Percentiles rank a stretch among this genome's conserved stretches.
phyloP scores from a whole-genome alignment of 1,140 invertebrate species.

The Chrysoperla carnea region DNA sequence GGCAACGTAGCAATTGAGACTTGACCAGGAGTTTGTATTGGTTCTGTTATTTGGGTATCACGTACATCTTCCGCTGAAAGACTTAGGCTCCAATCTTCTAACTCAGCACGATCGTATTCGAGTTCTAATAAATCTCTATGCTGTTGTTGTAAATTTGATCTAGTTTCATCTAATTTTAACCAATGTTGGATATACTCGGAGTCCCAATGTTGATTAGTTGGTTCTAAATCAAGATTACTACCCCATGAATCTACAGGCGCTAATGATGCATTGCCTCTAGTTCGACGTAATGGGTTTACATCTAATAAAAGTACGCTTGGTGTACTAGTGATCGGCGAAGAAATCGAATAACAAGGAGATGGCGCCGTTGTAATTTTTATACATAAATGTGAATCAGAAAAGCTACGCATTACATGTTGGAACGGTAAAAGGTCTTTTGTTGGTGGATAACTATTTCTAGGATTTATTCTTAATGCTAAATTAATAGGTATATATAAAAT shows the following conservation, averaged over 20 bases:
- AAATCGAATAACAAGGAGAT: constrained; percentile 28
- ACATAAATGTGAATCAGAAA: constrained; percentile 52
- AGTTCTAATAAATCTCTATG: constrained; percentile 46
- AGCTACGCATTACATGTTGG: constrained; percentile 51
- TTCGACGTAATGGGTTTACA: constrained; percentile 26
- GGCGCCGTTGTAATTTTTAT: constrained; percentile 40
- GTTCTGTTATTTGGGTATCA: constrained; percentile 17
- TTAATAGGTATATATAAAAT: constrained; percentile 50
- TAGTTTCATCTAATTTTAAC: constrained; percentile 48
- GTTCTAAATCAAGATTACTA: constrained; percentile 13
- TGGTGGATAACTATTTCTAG: constrained; percentile 51
- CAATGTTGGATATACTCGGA: constrained; percentile 58
- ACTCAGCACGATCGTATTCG: constrained; percentile 53
- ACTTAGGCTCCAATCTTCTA: constrained; percentile 63
- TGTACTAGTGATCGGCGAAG: constrained; percentile 31
- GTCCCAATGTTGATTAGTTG: constrained; percentile 45
- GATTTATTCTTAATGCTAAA: constrained; percentile 39
- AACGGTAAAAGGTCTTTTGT: constrained; percentile 44
- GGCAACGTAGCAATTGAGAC: constrained; percentile 42
- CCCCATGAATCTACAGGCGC: constrained; percentile 1
- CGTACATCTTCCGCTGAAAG: constrained; percentile 46
- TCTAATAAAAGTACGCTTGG: constrained; percentile 36
- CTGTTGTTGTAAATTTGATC: constrained; percentile 41
- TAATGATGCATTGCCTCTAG: constrained; percentile 16
- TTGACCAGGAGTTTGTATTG: constrained; percentile 26